phyloP scores from a whole-genome alignment of 2,113 vertebrate species.

The Sinocyclocheilus anshuiensis region DNA sequence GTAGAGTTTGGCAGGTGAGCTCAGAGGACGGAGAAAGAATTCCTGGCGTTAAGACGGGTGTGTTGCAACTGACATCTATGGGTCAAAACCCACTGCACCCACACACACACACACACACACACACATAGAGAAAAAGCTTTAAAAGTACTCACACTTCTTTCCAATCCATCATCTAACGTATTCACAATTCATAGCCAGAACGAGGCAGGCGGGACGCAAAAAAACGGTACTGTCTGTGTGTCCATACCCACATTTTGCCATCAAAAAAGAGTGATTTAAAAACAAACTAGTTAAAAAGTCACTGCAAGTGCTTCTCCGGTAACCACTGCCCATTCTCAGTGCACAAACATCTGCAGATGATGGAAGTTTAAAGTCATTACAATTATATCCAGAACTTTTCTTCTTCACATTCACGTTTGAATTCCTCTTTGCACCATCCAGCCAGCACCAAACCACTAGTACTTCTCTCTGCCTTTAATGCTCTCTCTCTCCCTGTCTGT shows the following conservation, averaged over 20 bases:
- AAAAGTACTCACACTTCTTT: conserved; percentile 81
- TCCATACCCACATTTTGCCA: conserved; percentile 69
- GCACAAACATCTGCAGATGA: conserved; percentile 23
- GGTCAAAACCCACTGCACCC: background rate
- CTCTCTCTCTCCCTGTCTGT: conserved; percentile 42
- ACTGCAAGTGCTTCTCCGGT: background rate
- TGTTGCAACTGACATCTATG: conserved; percentile 21
- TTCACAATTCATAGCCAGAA: conserved; percentile 63
- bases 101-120: conserved; percentile 6
- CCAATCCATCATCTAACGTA: conserved; percentile 81
- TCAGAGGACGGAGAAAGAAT: conserved; percentile 5
- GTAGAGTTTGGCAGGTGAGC: conserved; percentile 38
- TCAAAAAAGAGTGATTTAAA: conserved; percentile 53
- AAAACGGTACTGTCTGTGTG: conserved; percentile 69
- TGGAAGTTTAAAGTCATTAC: background rate
- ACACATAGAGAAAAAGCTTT: conserved; percentile 1
- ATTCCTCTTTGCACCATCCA: conserved; percentile 51
- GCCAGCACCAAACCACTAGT: conserved; percentile 51
- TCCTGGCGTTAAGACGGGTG: background rate
- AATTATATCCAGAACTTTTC: conserved; percentile 31
- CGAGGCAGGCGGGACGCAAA: conserved; percentile 67
- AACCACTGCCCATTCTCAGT: conserved; percentile 42
- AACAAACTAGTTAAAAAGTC: conserved; percentile 11
- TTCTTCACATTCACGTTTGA: conserved; percentile 23
- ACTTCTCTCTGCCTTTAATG: background rate